Conservation (phyloP, 1,140 invertebrate genomes). For the Panagrolaimus sp. region DNA sequence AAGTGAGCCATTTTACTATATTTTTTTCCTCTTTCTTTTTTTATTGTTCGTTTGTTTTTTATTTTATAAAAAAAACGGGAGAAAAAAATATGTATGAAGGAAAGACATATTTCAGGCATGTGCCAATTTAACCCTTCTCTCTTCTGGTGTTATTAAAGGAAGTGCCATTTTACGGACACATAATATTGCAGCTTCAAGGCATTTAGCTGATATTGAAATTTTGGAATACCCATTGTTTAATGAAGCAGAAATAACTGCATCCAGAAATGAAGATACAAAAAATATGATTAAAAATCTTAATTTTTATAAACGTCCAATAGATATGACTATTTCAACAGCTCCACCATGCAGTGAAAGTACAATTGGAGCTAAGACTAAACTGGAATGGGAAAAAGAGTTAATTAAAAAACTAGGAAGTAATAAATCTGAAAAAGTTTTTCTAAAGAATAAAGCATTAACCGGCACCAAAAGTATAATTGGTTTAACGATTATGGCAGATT, state of each 20-base stretch:
- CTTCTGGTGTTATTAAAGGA: not conserved
- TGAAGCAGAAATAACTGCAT: no score
- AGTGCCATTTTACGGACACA: constrained; percentile 8
- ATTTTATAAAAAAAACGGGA: not conserved
- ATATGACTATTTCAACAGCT: not conserved
- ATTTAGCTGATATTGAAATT: not conserved
- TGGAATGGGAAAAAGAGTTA: no score
- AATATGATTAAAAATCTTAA: not conserved
- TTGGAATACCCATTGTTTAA: not conserved
- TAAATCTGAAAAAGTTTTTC: no score
- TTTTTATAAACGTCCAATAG: not conserved
- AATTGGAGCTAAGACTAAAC: not conserved
- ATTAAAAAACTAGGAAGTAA: no score
- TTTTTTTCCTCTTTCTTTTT: no score
- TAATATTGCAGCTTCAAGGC: constrained; percentile 5
- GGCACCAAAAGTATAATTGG: no score
- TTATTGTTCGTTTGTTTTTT: not conserved
- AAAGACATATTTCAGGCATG: constrained; percentile 7
- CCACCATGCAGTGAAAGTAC: constrained; percentile 5
- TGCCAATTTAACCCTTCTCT: not conserved
- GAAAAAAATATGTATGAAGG: not conserved
- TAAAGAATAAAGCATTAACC: no score
- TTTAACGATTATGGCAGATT: no score
- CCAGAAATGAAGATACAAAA: not conserved
- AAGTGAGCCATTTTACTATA: no score